Conservation (phyloP, 2,797 vertebrate genomes). For the Argentina silus region DNA sequence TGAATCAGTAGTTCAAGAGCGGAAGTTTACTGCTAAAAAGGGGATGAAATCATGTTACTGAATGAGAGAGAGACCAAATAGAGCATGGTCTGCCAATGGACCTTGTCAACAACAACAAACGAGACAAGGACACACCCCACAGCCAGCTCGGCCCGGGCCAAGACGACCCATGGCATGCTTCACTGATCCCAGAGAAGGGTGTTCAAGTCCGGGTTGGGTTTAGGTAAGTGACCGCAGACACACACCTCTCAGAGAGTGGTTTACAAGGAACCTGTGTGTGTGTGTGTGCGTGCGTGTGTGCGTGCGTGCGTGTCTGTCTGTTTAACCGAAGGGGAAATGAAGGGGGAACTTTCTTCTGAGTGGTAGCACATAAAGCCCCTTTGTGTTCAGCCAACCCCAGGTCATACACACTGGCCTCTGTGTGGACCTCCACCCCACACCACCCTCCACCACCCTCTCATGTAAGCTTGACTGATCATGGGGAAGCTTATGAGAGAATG, state of each 20-base stretch:
- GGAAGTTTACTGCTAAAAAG: slow-evolving; percentile 5
- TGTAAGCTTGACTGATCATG: slow-evolving; percentile 31
- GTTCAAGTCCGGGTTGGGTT: neutral
- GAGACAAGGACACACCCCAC: neutral
- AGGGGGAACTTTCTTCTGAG: slow-evolving; percentile 51
- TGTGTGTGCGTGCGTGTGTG: slow-evolving; percentile 22
- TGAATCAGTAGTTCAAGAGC: neutral
- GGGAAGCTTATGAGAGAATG: slow-evolving; percentile 16
- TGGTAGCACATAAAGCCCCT: slow-evolving; percentile 60
- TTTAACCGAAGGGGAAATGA: slow-evolving; percentile 51
- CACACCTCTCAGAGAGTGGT: slow-evolving; percentile 4
- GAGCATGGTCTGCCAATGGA: neutral
- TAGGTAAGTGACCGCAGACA: slow-evolving; percentile 11
- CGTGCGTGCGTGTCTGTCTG: slow-evolving; percentile 33
- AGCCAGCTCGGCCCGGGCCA: slow-evolving; percentile 1
- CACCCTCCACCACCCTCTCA: slow-evolving; percentile 13
- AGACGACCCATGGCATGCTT: slow-evolving; percentile 22
- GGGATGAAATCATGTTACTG: neutral
- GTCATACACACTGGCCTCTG: slow-evolving; percentile 52
- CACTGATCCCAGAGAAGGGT: neutral
- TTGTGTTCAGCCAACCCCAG: slow-evolving; percentile 59
- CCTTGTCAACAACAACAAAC: neutral
- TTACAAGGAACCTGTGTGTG: slow-evolving; percentile 3
- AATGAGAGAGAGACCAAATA: neutral
- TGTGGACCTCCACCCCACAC: slow-evolving; percentile 20